Evolutionary conservation across 2,797 vertebrate species (phyloP), one percentile per base, ranked within the genome.

Genomic region (Phaenicophaeus curvirostris): DNA sequence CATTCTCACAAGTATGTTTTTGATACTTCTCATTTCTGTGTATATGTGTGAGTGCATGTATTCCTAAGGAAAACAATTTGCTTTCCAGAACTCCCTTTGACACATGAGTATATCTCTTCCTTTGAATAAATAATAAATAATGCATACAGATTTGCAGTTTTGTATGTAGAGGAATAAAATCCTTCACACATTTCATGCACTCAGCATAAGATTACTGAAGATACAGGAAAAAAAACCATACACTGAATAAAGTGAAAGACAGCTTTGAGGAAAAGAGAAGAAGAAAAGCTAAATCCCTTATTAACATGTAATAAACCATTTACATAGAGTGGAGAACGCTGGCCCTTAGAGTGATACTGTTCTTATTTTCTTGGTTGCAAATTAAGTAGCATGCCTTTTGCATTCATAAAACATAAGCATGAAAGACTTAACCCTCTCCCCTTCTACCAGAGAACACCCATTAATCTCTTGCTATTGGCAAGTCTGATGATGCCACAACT

Each of bases 91-190:
- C 69, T 75, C 69, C 28, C 55, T 84, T 46, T 89, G 74, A 94
- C 69, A 92, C n/a, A 59, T 59, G 67, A 78, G 61, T 81, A 1
- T 65, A 50, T 46, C 20, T 86, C 54, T 72, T 86, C 37, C 55
- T 80, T 50, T 90, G 62, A 95, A 92, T 84, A 85, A 74, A 25
- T 46, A 91, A 94, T 73, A 94, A 87, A 92, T 79, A 89, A 95
- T 62, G 54, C 54, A 81, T 33, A 58, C 15, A 44, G 44, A 16
- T 69, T 83, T 82, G 66, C 61, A 85, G 54, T 35, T 88, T 72
- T 81, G n/a, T 80, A 51, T 18, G 28, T 2, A 86, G 54, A 71
- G 27, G 20, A 91, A 86, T 68, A 61, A 91, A 84, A 78, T 68
- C 42, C 86, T 62, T 84, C 62, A 55, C 17, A 76, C 7, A 41